A percentile compares a stretch with the other conserved stretches of the same genome.
Evolutionary conservation across 2,797 vertebrate species (phyloP).

Genomic region (Pogoniulus pusillus): DNA sequence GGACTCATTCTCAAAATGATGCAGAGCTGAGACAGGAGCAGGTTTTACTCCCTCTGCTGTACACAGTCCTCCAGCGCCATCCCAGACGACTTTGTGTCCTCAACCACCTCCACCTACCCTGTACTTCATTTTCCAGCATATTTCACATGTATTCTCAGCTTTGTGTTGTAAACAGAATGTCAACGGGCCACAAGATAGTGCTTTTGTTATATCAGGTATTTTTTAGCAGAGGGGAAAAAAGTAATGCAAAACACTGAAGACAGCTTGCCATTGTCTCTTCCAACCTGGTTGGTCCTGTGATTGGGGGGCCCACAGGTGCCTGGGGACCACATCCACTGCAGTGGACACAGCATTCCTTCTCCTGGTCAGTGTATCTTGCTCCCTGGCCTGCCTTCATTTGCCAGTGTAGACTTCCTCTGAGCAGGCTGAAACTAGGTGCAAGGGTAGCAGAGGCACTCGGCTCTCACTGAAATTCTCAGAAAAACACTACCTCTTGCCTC

Average conservation of each 20-base stretch:
- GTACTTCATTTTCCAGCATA: neutral
- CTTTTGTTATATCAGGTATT: neutral
- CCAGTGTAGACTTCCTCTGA: neutral
- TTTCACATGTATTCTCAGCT: neutral
- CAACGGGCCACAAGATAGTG: neutral
- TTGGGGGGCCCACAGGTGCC: neutral
- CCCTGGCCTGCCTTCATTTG: neutral
- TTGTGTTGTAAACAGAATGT: neutral
- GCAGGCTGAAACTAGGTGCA: neutral
- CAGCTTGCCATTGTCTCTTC: too few species aligned
- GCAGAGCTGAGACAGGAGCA: neutral
- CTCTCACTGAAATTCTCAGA: neutral
- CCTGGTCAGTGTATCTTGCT: neutral
- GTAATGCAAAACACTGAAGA: neutral
- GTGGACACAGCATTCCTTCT: neutral
- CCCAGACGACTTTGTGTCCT: neutral
- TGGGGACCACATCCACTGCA: rapidly evolving
- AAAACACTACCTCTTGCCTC: neutral
- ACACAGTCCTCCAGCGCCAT: neutral
- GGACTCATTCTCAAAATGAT: conserved; percentile 2
- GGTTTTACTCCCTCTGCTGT: conserved; percentile 70
- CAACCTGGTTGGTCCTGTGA: too few species aligned
- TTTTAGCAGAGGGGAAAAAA: neutral
- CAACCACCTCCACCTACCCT: neutral
- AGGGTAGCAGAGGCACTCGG: neutral